Evolutionary conservation across 2,113 vertebrate genomes (phyloP).

Genomic region (Callionymus lyra): DNA sequence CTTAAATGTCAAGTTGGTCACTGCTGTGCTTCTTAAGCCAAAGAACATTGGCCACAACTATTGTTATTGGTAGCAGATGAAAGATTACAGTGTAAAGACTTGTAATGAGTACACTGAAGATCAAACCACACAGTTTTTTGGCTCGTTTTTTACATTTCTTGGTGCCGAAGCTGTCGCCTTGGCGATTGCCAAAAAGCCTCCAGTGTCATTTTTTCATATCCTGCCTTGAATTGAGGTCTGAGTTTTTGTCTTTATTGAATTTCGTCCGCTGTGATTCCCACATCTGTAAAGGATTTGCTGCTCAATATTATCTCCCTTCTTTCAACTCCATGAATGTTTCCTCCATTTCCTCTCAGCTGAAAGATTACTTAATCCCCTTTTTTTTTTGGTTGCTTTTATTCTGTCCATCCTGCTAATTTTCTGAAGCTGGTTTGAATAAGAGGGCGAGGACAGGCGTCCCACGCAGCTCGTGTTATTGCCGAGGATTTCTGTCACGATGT

Average conservation of each 20-base stretch:
- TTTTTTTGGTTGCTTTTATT: slow-evolving; percentile 6
- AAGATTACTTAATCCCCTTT: slow-evolving; percentile 15
- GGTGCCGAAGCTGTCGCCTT: no score
- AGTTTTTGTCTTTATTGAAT: slow-evolving; percentile 1
- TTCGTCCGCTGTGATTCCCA: slow-evolving; percentile 31
- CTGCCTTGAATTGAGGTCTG: background rate
- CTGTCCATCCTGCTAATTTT: slow-evolving; percentile 8
- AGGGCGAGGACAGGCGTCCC: slow-evolving; percentile 12
- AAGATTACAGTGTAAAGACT: no score
- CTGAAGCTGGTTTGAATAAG: slow-evolving; percentile 19
- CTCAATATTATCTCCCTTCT: slow-evolving; percentile 43
- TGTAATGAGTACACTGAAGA: no score
- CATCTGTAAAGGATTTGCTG: slow-evolving; percentile 50
- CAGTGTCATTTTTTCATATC: no score
- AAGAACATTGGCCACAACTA: no score
- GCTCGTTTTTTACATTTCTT: no score
- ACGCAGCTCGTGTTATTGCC: background rate
- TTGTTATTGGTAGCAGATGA: no score
- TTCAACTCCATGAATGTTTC: slow-evolving; percentile 26
- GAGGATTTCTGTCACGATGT: background rate
- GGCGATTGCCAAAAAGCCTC: no score
- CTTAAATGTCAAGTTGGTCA: no score
- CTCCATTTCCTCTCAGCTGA: slow-evolving; percentile 21
- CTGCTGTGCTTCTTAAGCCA: no score
- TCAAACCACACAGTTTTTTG: no score